Percentiles rank a stretch among this genome's conserved stretches.
These are phyloP conservation scores for Parnassius orleans DNA, from an alignment of 2,888 invertebrate genomes.

Conservation along the genomic window DNA sequence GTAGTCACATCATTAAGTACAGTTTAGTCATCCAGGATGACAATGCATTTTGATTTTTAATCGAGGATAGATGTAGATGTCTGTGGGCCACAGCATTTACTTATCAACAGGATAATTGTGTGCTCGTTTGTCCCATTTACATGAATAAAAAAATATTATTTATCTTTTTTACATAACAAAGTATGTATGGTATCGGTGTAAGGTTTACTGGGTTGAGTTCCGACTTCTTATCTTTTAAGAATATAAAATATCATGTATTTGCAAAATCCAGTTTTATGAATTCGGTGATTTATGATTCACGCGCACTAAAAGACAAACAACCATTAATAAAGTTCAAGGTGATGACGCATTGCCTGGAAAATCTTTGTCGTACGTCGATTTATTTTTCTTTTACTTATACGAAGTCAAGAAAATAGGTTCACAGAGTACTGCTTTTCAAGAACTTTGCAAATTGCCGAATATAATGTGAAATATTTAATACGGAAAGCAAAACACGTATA, in stretches of 20 bases:
- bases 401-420: conserved; percentile 13
- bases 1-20: no score
- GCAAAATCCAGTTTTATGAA: conserved; percentile 2
- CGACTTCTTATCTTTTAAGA: not conserved
- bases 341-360: conserved; percentile 16
- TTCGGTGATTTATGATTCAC: conserved; percentile 19
- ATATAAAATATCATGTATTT: conserved; percentile 11
- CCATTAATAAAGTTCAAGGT: conserved; percentile 25
- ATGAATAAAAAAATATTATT: no score
- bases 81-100: no score
- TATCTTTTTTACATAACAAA: no score
- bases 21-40: no score
- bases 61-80: no score
- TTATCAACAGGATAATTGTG: no score
- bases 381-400: conserved; percentile 24
- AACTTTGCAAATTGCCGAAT: conserved; percentile 5
- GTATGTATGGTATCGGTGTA: no score
- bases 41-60: no score
- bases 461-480: not conserved
- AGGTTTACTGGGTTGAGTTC: not conserved
- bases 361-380: conserved; percentile 20
- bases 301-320: conserved; percentile 22
- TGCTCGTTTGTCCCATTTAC: no score
- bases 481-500: no score
- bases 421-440: not conserved